Conservation (phyloP, 2,113 vertebrate genomes). For the Pachypanchax playfairii region DNA sequence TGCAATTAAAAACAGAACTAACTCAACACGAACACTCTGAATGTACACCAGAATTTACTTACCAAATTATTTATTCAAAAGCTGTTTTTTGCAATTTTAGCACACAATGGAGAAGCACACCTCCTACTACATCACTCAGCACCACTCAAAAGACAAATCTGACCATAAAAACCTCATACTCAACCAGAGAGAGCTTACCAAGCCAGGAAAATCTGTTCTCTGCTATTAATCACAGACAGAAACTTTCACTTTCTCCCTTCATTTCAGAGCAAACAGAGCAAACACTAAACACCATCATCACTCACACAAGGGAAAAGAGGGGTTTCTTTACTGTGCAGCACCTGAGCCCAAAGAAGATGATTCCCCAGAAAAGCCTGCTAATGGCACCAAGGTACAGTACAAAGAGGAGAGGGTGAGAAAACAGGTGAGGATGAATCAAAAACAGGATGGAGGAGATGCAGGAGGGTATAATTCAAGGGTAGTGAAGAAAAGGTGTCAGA, state of each 20-base stretch:
- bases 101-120: constrained; percentile 21
- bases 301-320: constrained; percentile 78
- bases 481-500: background rate
- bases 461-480: background rate
- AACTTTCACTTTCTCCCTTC: background rate
- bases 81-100: constrained; percentile 31
- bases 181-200: constrained; percentile 33
- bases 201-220: constrained; percentile 10
- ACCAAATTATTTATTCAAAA: constrained; percentile 26
- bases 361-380: constrained; percentile 82
- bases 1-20: background rate
- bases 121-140: constrained; percentile 40
- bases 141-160: constrained; percentile 39
- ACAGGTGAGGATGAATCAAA: constrained; percentile 30
- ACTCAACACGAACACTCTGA: constrained; percentile 7
- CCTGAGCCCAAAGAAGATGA: constrained; percentile 80
- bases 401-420: constrained; percentile 5
- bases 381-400: constrained; percentile 57
- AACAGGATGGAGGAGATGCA: constrained; percentile 2
- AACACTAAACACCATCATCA: constrained; percentile 65
- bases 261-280: constrained; percentile 26
- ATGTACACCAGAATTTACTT: constrained; percentile 35
- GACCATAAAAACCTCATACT: constrained; percentile 20
- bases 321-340: constrained; percentile 81
- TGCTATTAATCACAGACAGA: constrained; percentile 26